phyloP scores from a whole-genome alignment of 2,113 vertebrate genomes.

The Emydocephalus ijimae region DNA sequence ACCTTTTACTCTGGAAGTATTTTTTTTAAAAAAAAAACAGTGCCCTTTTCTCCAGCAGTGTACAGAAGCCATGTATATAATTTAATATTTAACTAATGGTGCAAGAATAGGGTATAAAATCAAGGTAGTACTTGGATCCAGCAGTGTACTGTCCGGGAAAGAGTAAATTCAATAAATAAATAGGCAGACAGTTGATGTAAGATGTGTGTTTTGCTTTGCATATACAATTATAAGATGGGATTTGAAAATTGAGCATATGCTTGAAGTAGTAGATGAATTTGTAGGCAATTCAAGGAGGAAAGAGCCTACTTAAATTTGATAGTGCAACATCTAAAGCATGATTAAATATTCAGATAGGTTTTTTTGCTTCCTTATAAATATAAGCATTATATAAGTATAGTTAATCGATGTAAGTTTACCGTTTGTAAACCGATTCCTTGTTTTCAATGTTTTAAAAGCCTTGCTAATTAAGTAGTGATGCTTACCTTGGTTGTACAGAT shows the following conservation, averaged over 20 bases:
- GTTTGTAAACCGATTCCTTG: constrained; percentile 79
- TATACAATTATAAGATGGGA: constrained; percentile 69
- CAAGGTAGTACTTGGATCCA: constrained; percentile 68
- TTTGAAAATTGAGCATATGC: constrained; percentile 72
- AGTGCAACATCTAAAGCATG: constrained; percentile 83
- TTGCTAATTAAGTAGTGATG: constrained; percentile 94
- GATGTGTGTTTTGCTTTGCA: constrained; percentile 74
- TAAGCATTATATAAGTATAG: constrained; percentile 95
- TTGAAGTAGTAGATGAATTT: constrained; percentile 63
- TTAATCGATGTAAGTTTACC: constrained; percentile 96
- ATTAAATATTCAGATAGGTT: constrained; percentile 81
- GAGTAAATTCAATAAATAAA: constrained; percentile 61
- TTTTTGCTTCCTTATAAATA: constrained; percentile 90
- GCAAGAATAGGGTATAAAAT: constrained; percentile 68
- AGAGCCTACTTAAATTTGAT: constrained; percentile 79
- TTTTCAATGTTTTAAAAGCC: constrained; percentile 88
- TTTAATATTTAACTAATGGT: constrained; percentile 76
- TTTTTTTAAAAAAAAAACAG: constrained; percentile 67
- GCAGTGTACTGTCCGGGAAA: constrained; percentile 58
- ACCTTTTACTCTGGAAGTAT: constrained; percentile 70
- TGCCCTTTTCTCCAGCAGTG: constrained; percentile 77
- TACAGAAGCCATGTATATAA: constrained; percentile 85
- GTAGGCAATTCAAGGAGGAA: constrained; percentile 65
- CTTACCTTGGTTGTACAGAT: constrained; percentile 98
- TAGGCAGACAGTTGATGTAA: constrained; percentile 65